phyloP scores from a whole-genome alignment of 2,888 invertebrate species.

The Oegoconia quadripuncta region DNA sequence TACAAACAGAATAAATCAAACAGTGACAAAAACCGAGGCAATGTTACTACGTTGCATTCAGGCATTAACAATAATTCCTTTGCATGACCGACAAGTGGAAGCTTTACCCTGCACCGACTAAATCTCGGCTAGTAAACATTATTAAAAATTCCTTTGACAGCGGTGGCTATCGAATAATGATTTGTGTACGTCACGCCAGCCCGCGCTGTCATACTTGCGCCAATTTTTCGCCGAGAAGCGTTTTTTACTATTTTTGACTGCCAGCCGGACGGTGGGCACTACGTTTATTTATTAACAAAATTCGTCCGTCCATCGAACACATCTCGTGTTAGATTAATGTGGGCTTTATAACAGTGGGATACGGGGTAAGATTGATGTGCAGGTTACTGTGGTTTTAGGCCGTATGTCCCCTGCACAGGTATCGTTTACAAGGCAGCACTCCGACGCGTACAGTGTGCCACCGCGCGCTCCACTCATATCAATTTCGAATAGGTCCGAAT shows the following conservation, averaged over 20 bases:
- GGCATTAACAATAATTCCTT: too few relatives aligned
- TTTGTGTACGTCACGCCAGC: constrained; percentile 64
- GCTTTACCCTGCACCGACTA: constrained; percentile 36
- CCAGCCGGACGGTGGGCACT: constrained; percentile 58
- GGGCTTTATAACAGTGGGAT: constrained; percentile 32
- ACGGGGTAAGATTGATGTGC: constrained; percentile 36
- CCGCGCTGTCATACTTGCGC: constrained; percentile 71
- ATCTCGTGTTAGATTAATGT: constrained; percentile 36
- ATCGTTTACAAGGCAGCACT: constrained; percentile 72
- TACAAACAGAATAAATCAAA: too few relatives aligned
- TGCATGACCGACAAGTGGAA: constrained; percentile 54
- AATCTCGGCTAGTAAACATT: constrained; percentile 61
- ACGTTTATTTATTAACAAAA: constrained; percentile 79
- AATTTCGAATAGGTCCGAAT: constrained; percentile 76
- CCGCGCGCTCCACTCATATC: constrained; percentile 73
- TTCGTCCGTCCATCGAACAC: constrained; percentile 67
- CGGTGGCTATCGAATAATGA: constrained; percentile 67
- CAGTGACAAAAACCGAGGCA: too few relatives aligned
- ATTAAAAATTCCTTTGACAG: constrained; percentile 75
- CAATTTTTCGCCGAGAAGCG: constrained; percentile 58
- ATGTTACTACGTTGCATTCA: too few relatives aligned
- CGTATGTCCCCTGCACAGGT: constrained; percentile 39
- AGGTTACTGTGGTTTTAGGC: constrained; percentile 27
- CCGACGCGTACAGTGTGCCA: constrained; percentile 63
- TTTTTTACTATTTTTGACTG: constrained; percentile 61